phyloP scores from a whole-genome alignment of 2,113 vertebrate genomes.

The Bubo blakistoni region DNA sequence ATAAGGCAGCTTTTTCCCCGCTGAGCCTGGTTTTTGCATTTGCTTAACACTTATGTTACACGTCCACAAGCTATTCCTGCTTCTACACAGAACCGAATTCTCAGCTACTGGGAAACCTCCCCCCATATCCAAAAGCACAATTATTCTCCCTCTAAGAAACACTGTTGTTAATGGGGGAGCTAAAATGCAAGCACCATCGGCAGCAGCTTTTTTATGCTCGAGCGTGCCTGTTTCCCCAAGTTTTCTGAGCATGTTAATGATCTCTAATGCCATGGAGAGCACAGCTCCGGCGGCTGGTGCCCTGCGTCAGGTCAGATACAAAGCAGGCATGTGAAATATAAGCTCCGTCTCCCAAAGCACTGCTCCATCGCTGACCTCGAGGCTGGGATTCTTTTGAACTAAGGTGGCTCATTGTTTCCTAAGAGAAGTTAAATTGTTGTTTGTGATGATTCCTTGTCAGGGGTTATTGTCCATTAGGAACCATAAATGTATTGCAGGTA shows the following conservation, averaged over 20 bases:
- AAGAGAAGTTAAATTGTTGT: not conserved
- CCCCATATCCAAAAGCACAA: not conserved
- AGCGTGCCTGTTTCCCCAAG: not conserved
- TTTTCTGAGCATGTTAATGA: slow-evolving; percentile 22
- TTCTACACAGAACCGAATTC: not conserved
- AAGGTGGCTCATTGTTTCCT: not conserved
- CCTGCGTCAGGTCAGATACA: not conserved
- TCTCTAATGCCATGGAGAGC: not conserved
- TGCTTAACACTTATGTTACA: not conserved
- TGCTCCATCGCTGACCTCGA: not conserved
- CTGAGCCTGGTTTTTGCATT: not conserved
- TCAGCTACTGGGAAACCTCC: not conserved
- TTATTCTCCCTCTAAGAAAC: not conserved
- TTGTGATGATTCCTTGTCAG: not conserved
- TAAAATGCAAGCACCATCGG: not conserved
- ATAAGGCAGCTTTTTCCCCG: not conserved
- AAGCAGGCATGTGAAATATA: slow-evolving; percentile 6
- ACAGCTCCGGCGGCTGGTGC: not conserved
- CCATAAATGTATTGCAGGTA: not conserved
- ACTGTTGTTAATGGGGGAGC: not conserved
- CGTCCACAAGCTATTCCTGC: not conserved
- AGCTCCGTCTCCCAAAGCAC: not conserved
- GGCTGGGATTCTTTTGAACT: slow-evolving; percentile 1
- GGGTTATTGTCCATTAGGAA: not conserved
- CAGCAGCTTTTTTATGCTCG: not conserved